Base-by-base conservation (phyloP, 2,888 invertebrate genomes). In the Lepidonotus clava region DNA sequence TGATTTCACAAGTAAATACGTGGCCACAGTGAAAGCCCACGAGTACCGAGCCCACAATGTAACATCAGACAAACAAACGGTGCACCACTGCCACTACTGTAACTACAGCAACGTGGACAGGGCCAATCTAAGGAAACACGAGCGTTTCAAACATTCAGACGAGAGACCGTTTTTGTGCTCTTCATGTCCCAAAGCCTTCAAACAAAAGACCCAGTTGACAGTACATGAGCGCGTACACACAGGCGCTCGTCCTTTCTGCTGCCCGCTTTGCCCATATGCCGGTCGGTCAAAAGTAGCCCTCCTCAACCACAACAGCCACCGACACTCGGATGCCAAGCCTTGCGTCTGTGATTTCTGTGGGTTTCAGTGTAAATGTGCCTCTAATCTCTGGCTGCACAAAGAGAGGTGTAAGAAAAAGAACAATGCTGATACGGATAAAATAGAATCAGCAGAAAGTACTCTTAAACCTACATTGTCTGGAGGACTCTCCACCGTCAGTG, bases 1-100 rank as follows among this genome's bases (percentile, higher is more conserved):
- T 46, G 28, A 5, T 5, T 80, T 80, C 24, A 46, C 24, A 11
- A 80, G 80, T 80, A 80, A 51, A 24, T 80, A 80, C 28, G n/a
- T 24, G 6, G 80, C 80, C 0, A 46, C 80, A 1, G 1, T 80
- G 32, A 80, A 80, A 34, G 2, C 80, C 0, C 80, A 80, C 24
- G 80, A 41, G 28, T 80, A 80, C 46, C 41, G 80, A 6, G 11
- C 11, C 8, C 80, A 80, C 28, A n/a, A 51, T 18, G 34, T 80
- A 0, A 40, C 21, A 28, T 28, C 76, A 1, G 28, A 8, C n/a
- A 24, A 46, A 2, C 80, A 80, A 24, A 2, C 41, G n/a, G 46
- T 80, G 24, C 80, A 80, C 80, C 32, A 80, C 24, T 80, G 80
- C 46, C 80, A 80, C 24, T 80, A 80, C 80, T 80, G 80, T n/a